Evolutionary conservation across 1,140 invertebrate genomes (phyloP), one percentile per base, ranked within the genome.

Genomic region (Eulimnadia texana): DNA sequence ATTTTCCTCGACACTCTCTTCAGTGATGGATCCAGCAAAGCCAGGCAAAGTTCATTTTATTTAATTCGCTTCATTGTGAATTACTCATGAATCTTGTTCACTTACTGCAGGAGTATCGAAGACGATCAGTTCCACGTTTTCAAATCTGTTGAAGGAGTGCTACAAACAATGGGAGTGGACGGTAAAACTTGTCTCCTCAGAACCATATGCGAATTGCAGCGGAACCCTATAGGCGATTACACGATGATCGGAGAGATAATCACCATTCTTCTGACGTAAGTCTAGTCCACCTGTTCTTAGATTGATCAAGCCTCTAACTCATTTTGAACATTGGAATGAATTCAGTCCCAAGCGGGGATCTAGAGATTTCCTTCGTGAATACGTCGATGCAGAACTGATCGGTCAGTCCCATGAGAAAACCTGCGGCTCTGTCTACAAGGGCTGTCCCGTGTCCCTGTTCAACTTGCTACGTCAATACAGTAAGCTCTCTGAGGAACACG

Each of bases 201-300:
- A n/a, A 61, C 60, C 3, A 61, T 61, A 19, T 61, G 60, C 19
- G 60, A 61, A 58, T 33, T 61, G 24, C 60, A 61, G 52, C 13
- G 53, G 33, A 61, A 56, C 27, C 60, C 60, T 16, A 61, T 61
- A 22, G 60, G 50, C 3, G 60, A 61, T 27, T 52, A 56, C 28
- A 58, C 60, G n/a, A 61, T 61, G 53, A 42, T 56, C 11, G 60
- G 60, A 6, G 60, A 61, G 28, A 27, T 61, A 10, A 19, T 61
- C 2, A 61, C 60, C 10, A 50, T 61, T 52, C 25, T 61, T 9
- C 19, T 61, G 6, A 61, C 60, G 60, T 61, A 56, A 61, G 60
- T 61, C 24, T 10, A 6, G n/a, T 9, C 6, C 19, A 13, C 3
- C 0, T 58, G 50, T 16, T 24, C 20, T 3, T 42, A 3, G 1